Conservation (phyloP, 2,888 invertebrate species). For the Drosophila fungiperda region DNA sequence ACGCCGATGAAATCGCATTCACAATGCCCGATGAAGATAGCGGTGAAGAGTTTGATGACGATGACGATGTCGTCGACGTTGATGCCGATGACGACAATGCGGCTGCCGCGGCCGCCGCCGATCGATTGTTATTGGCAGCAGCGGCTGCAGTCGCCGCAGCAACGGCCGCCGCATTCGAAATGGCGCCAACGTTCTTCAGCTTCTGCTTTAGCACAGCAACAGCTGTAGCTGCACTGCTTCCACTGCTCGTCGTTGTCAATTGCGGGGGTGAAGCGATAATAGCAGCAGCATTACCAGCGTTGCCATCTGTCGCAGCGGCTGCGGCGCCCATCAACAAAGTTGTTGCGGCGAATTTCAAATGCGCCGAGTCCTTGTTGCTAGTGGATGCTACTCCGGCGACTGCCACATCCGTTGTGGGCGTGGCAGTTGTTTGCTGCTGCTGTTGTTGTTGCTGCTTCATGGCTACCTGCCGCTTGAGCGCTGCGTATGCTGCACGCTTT, state of each 20-base stretch:
- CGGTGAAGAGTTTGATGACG: conserved; percentile 83
- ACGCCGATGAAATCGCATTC: conserved; percentile 82
- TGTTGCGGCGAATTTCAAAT: conserved; percentile 80
- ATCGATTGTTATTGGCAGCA: conserved; percentile 63
- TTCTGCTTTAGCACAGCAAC: conserved; percentile 80
- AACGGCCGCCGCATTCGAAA: conserved; percentile 53
- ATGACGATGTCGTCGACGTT: conserved; percentile 82
- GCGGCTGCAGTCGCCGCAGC: conserved; percentile 67
- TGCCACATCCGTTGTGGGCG: conserved; percentile 50
- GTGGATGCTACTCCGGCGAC: conserved; percentile 22
- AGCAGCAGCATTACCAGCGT: conserved; percentile 54
- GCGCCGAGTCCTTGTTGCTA: conserved; percentile 67
- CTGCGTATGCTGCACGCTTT: conserved; percentile 72
- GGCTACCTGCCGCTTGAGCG: conserved; percentile 69
- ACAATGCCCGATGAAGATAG: conserved; percentile 83
- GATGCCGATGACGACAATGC: conserved; percentile 70
- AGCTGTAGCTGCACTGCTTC: conserved; percentile 68
- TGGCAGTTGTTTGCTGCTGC: conserved; percentile 56
- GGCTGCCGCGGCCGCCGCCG: conserved; percentile 78
- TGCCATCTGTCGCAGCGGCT: conserved; percentile 81
- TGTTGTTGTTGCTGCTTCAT: conserved; percentile 64
- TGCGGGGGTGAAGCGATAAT: conserved; percentile 36
- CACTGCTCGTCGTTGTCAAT: conserved; percentile 33
- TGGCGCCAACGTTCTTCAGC: conserved; percentile 70
- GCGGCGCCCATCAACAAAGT: conserved; percentile 78